Base-by-base conservation (phyloP, 2,113 vertebrate species). In the Baryphthengus martii region DNA sequence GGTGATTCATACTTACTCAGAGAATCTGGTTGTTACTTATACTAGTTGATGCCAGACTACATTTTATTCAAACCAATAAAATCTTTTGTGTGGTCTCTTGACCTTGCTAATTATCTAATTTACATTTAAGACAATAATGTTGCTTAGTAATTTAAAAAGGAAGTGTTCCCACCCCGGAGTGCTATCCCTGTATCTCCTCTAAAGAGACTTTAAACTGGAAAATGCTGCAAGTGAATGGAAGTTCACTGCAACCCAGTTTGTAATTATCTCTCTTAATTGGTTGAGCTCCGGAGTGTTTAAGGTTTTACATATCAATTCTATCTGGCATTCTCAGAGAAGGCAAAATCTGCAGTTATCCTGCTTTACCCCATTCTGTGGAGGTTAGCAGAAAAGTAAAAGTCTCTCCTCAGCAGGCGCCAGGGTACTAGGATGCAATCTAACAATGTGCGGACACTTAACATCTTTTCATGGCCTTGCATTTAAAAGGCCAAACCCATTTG, bases 1-100 rank as follows among this genome's bases (percentile, higher is more conserved):
- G 24, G 50, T 85, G 90, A 96, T 83, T 97, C 94, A 95, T 78
- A 72, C 44, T 89, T 86, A 88, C 62, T 85, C 56, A 53, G 81
- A 90, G 89, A 87, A 78, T 86, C 85, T 89, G 61, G 58, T 92
- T 95, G 49, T 73, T 93, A 63, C 88, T 89, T 89, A 7, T 31
- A 84, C 58, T 17, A 35, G 74, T 52, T 89, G 76, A 85, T 96
- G 61, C 58, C 86, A 91, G 65, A 71, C 83, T 97, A 72, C 86
- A 93, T 96, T 95, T 96, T 93, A 95, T 96, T 95, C 88, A 97
- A 84, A 79, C 87, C 90, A 97, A 94, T 96, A 95, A 95, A 96
- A 96, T 81, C 72, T 94, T 93, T 94, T 94, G 93, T 96, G 92
- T 83, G 72, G 88, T 95, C 88, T 93, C 95, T 85, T 90, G 94